Evolutionary conservation across 1,140 invertebrate genomes (phyloP).

Genomic region (Drosophila suzukii): DNA sequence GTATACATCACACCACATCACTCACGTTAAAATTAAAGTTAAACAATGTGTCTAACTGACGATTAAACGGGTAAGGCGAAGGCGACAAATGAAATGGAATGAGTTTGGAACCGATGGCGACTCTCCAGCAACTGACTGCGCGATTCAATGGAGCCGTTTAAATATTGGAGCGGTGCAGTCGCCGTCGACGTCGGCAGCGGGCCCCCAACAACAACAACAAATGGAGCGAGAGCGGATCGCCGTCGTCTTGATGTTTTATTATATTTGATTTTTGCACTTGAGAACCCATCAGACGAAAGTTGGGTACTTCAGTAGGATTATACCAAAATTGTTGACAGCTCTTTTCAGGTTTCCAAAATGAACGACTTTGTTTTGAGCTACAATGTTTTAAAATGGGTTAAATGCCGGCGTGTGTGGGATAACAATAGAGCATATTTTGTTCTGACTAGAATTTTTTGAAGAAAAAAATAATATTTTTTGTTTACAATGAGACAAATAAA

Average conservation of each 20-base stretch:
- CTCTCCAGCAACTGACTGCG: conserved; percentile 65
- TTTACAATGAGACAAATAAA: too few species aligned
- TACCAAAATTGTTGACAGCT: conserved; percentile 5
- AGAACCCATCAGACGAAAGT: conserved; percentile 24
- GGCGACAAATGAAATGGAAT: conserved; percentile 7
- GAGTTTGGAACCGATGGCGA: conserved; percentile 31
- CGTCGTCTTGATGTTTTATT: conserved; percentile 35
- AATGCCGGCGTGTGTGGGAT: neutral
- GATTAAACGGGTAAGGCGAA: conserved; percentile 47
- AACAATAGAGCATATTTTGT: too few species aligned
- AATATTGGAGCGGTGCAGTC: conserved; percentile 42
- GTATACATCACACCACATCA: conserved; percentile 36
- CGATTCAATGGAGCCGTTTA: conserved; percentile 43
- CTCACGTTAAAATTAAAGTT: conserved; percentile 31
- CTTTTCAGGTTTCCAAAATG: conserved; percentile 5
- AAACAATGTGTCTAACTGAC: conserved; percentile 44
- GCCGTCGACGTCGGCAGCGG: conserved; percentile 2
- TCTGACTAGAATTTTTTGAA: too few species aligned
- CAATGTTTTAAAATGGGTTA: neutral
- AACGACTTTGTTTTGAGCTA: neutral
- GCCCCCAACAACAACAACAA: conserved; percentile 14
- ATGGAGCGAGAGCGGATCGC: conserved; percentile 21
- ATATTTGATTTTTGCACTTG: conserved; percentile 39
- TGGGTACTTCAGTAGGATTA: conserved; percentile 20
- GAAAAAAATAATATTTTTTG: too few species aligned